phyloP scores from a whole-genome alignment of 2,888 invertebrate species.

The Tromatobia lineatoria region DNA sequence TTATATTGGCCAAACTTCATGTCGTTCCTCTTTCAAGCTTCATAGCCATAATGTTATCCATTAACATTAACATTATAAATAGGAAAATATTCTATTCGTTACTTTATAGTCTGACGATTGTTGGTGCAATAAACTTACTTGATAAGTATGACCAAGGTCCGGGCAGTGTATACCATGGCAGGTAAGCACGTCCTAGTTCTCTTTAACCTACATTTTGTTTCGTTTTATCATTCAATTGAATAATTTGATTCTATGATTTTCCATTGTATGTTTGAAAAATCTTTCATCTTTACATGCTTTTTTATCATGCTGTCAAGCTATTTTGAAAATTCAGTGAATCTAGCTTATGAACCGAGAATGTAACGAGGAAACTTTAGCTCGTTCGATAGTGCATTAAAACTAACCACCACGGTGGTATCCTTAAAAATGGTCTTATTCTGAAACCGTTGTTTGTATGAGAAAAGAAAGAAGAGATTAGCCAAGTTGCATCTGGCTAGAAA shows the following conservation, averaged over 20 bases:
- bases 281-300: neutral
- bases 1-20: constrained; percentile 13
- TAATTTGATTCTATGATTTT: neutral
- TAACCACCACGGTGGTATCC: constrained; percentile 17
- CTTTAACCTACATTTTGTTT: neutral
- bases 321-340: constrained; percentile 4
- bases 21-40: constrained; percentile 14
- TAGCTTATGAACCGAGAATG: constrained; percentile 22
- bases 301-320: neutral
- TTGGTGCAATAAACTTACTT: constrained; percentile 62
- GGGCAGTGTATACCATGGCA: constrained; percentile 78
- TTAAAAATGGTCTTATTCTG: constrained; percentile 48
- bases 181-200: constrained; percentile 73
- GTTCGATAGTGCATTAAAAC: constrained; percentile 11
- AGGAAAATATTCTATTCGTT: constrained; percentile 70
- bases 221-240: neutral
- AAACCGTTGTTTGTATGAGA: constrained; percentile 28
- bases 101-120: constrained; percentile 62
- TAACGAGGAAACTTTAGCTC: constrained; percentile 52
- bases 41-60: constrained; percentile 27
- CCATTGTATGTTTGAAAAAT: neutral
- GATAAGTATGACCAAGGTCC: constrained; percentile 70
- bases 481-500: constrained; percentile 33
- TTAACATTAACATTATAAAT: constrained; percentile 70
- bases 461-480: constrained; percentile 8